Evolutionary conservation across 2,888 invertebrate species (phyloP).

Genomic region (Pristionchus exspectatus): DNA sequence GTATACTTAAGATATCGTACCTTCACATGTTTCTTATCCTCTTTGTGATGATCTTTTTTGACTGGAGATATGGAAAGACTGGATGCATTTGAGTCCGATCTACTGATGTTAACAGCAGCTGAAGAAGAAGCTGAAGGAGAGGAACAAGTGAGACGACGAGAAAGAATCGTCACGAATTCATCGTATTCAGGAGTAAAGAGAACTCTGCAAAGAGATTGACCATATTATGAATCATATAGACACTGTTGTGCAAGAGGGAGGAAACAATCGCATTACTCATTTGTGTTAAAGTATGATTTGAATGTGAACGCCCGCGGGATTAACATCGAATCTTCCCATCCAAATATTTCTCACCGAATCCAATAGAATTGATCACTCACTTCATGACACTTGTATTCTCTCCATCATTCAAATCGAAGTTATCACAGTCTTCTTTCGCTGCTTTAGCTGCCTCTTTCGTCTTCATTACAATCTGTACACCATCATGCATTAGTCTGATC

Average conservation of each 20-base stretch:
- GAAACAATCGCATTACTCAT: too few relatives aligned
- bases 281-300: too few relatives aligned
- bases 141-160: not conserved
- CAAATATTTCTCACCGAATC: not conserved
- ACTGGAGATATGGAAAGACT: not conserved
- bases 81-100: slow-evolving; percentile 1
- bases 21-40: not conserved
- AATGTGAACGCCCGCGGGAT: too few relatives aligned
- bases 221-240: not conserved
- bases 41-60: not conserved
- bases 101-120: too few relatives aligned
- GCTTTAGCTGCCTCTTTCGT: not conserved
- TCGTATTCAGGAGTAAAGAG: slow-evolving; percentile 19
- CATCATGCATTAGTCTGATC: not conserved
- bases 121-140: not conserved
- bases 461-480: slow-evolving; percentile 27
- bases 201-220: not conserved
- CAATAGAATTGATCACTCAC: not conserved
- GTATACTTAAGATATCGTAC: not conserved
- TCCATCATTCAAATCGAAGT: slow-evolving; percentile 47
- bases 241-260: too few relatives aligned
- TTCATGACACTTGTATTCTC: not conserved
- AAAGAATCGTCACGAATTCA: not conserved
- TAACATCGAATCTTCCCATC: too few relatives aligned
- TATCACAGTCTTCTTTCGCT: slow-evolving; percentile 26